Percentiles rank a stretch among this genome's conserved stretches.
These are phyloP conservation scores for Premnoplex brunnescens DNA, from an alignment of 2,797 vertebrate species.

Conservation along the genomic window DNA sequence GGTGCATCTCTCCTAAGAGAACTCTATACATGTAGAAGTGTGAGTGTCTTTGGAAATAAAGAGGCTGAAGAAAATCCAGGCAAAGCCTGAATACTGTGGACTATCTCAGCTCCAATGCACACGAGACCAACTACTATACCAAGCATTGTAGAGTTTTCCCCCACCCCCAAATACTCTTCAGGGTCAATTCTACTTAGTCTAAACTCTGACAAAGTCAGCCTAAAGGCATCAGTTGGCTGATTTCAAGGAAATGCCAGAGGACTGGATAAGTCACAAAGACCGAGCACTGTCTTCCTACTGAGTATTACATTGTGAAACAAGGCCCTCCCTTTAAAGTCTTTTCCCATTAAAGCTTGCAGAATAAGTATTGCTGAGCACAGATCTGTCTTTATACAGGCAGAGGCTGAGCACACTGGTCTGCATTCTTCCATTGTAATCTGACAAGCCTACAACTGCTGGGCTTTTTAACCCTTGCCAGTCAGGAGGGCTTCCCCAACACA, in stretches of 20 bases:
- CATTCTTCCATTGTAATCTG: conserved; percentile 28
- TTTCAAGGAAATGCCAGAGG: background rate
- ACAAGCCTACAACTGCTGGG: background rate
- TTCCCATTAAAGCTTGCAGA: background rate
- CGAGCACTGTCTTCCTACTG: background rate
- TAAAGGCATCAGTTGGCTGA: background rate
- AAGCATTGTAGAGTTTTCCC: background rate
- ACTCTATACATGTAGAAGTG: background rate
- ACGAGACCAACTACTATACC: background rate
- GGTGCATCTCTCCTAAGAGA: background rate
- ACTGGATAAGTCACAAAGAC: background rate
- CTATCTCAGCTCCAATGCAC: background rate
- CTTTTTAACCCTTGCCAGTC: conserved; percentile 11
- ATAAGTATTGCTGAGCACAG: background rate
- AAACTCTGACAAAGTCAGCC: background rate
- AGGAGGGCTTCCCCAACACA: background rate
- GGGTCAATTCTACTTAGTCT: background rate
- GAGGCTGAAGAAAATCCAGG: background rate
- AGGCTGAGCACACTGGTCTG: conserved; percentile 5
- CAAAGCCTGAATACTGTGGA: background rate
- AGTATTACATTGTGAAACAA: background rate
- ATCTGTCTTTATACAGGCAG: conserved; percentile 16
- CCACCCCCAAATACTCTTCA: background rate
- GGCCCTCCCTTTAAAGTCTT: background rate
- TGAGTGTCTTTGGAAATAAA: background rate